Base-by-base conservation (phyloP, 1,140 invertebrate genomes). In the Gryllus bimaculatus region DNA sequence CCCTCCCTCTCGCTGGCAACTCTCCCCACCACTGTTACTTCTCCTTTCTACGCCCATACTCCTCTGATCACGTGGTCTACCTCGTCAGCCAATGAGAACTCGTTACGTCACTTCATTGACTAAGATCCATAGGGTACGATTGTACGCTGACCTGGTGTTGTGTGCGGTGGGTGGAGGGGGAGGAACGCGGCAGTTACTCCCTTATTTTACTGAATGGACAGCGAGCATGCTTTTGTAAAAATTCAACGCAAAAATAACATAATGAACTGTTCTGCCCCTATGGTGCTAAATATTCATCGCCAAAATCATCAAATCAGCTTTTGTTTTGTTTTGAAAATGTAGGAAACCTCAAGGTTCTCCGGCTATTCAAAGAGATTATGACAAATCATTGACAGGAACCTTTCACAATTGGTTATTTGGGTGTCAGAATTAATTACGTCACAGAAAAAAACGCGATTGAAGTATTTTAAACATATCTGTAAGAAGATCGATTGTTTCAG, bases 81-180 rank as follows among this genome's bases (percentile, higher is more conserved):
- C 7, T 26, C n/a, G 66, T 73, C 8, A 73, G 48, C 81, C 81
- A 82, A 82, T 82, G 15, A 78, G 48, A 39, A 47, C 20, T 7
- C 73, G 79, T 49, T 66, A 81, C 78, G 78, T 79, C 49, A 81
- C 76, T 82, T 81, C 81, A 82, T 82, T 82, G 81, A 82, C 79
- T 48, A 82, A 82, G 80, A 77, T 78, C 80, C 78, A 66, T 78
- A 47, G 66, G 75, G 75, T 48, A 77, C 76, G 76, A 75, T 79
- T 79, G 78, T 79, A 79, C 78, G 78, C 74, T 79, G 73, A 26
- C 66, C 7, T 47, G 76, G 18, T 77, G 39, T 77, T 26, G 26
- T 21, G 54, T 4, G 20, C 47, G 78, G 74, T n/a, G 26, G 26
- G 26, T 47, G 47, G 78, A 49, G 21, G 13, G 73, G 78, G 47